Evolutionary conservation across 2,797 vertebrate species (phyloP).

Genomic region (Corythornis leucogaster): DNA sequence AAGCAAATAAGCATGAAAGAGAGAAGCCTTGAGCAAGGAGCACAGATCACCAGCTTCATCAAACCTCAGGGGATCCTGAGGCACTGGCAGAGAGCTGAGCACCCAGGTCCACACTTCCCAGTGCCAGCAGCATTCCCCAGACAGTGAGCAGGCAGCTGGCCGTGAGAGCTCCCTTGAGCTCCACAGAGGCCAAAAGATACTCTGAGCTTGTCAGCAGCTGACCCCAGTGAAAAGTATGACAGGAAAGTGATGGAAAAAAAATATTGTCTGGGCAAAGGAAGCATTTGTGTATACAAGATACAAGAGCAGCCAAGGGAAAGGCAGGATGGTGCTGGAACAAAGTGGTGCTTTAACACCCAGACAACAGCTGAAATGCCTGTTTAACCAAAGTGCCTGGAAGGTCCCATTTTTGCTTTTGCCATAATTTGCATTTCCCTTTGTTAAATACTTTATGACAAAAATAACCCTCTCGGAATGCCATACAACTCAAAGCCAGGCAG

Average conservation of each 20-base stretch:
- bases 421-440: background rate
- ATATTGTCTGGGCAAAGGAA: background rate
- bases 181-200: background rate
- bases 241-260: background rate
- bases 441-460: background rate
- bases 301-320: background rate
- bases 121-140: fast-evolving
- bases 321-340: background rate
- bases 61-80: background rate
- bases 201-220: background rate
- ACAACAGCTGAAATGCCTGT: background rate
- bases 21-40: background rate
- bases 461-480: background rate
- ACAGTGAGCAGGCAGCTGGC: background rate
- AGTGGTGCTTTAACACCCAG: background rate
- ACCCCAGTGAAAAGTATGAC: background rate
- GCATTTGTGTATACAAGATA: too few species aligned
- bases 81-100: background rate
- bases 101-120: background rate
- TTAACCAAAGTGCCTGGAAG: background rate
- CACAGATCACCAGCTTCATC: background rate
- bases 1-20: background rate
- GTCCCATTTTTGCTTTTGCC: background rate
- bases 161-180: fast-evolving
- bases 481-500: background rate